These are phyloP conservation scores for Dasysyrphus albostriatus DNA, from an alignment of 2,888 invertebrate species.

Conservation along the genomic window DNA sequence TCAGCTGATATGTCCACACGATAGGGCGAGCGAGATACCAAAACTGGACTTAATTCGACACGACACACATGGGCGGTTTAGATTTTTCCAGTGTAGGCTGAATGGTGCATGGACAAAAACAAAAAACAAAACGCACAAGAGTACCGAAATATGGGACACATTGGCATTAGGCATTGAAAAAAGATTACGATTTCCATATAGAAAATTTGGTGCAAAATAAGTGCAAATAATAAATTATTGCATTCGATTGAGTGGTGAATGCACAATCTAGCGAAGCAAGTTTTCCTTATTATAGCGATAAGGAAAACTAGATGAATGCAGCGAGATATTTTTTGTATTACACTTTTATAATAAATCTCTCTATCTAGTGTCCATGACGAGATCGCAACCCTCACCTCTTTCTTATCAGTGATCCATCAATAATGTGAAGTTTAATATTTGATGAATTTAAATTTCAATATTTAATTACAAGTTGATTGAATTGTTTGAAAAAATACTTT, in stretches of 20 bases:
- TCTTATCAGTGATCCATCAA: constrained; percentile 32
- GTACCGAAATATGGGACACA: constrained; percentile 61
- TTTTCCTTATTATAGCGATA: neutral
- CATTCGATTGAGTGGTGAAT: constrained; percentile 18
- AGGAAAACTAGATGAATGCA: neutral
- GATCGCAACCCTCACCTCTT: constrained; percentile 50
- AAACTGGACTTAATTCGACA: constrained; percentile 52
- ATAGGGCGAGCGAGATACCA: constrained; percentile 44
- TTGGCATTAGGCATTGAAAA: constrained; percentile 39
- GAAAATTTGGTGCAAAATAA: constrained; percentile 18
- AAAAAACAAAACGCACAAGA: no score
- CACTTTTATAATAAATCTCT: neutral
- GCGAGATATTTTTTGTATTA: neutral
- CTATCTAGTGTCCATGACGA: constrained; percentile 6
- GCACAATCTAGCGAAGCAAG: neutral
- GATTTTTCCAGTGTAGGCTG: constrained; percentile 49
- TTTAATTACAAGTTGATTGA: constrained; percentile 23
- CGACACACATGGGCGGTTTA: constrained; percentile 55
- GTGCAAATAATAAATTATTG: constrained; percentile 29
- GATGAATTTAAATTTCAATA: neutral
- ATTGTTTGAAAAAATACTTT: neutral
- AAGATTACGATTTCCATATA: constrained; percentile 39
- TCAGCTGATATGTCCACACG: constrained; percentile 64
- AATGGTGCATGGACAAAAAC: neutral
- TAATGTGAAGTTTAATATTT: neutral